These are phyloP conservation scores for Onthophagus sagittarius DNA, from an alignment of 2,888 invertebrate genomes.

Conservation along the genomic window DNA sequence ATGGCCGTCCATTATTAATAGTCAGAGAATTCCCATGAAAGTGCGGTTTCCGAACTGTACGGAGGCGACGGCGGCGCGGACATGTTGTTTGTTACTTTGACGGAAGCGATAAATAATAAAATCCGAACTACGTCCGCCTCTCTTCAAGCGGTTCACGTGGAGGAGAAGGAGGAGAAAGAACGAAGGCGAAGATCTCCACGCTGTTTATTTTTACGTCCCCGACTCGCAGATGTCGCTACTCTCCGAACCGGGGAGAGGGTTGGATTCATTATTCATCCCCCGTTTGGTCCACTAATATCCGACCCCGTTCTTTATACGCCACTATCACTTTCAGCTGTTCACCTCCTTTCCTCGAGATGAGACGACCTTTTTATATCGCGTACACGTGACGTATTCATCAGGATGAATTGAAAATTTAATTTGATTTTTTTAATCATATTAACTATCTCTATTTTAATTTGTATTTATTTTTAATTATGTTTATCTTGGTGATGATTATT, in stretches of 20 bases:
- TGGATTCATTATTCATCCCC: neutral
- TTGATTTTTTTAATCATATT: neutral
- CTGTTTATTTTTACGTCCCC: neutral
- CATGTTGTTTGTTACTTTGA: neutral
- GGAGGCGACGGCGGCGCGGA: neutral
- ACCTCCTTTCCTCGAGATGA: neutral
- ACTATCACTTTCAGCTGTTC: neutral
- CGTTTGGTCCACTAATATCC: neutral
- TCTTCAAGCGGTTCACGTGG: neutral
- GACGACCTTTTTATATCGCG: neutral
- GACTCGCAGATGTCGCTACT: neutral
- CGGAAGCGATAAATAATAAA: neutral
- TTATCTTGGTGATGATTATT: neutral
- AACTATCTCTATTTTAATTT: neutral
- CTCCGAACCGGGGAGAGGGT: neutral
- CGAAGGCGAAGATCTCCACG: neutral
- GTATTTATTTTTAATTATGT: too few species aligned
- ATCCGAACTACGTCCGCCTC: neutral
- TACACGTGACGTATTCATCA: neutral
- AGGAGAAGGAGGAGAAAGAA: too few species aligned
- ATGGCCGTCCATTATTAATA: neutral
- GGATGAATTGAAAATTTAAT: neutral
- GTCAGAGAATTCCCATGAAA: neutral
- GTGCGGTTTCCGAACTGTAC: neutral
- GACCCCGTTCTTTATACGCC: neutral